Base-by-base conservation (phyloP, 2,113 vertebrate species). In the Saccopteryx leptura region DNA sequence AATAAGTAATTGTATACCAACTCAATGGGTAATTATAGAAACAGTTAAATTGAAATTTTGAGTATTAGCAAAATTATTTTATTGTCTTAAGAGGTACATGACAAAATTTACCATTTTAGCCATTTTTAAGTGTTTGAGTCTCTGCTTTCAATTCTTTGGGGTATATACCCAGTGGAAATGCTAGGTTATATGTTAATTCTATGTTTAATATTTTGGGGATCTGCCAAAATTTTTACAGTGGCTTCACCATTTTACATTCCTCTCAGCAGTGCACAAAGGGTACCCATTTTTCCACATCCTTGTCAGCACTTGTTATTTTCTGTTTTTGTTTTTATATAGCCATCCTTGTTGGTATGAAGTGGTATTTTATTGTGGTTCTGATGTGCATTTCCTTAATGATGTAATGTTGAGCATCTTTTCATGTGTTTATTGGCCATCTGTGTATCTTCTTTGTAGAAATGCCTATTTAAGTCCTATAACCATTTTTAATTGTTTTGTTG, bases 1-100 rank as follows among this genome's bases (percentile, higher is more conserved):
- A 33, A 12, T 58, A 82, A 92, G 24, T 95, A 33, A 80, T 80
- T 7, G 39, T 86, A 65, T 78, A 28, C n/a, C 58, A 69, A 66
- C 24, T 90, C 50, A 92, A 26, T 46, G 19, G 61, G 33, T 90
- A 96, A 86, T 74, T 54, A n/a, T 39, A 66, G n/a, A 92, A 50
- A 17, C 46, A 80, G 31, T 65, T 80, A 65, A 90, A 31, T 66
- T 50, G 31, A 74, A 87, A 81, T 28, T 79, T 61, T 85, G 48
- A 91, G 17, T 66, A 56, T 48, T 86, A 79, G 46, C 72, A 90
- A 79, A 81, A 61, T 63, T 72, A 39, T 81, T 56, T 75, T 52
- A 39, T 48, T 26, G 50, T 63, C 23, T 7, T 46, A 66, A 58
- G 56, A 66, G 18, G 19, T 7, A 76, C 19, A n/a, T 52, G 52